Evolutionary conservation across 2,888 invertebrate species (phyloP).

Genomic region (Lycaena phlaeas): DNA sequence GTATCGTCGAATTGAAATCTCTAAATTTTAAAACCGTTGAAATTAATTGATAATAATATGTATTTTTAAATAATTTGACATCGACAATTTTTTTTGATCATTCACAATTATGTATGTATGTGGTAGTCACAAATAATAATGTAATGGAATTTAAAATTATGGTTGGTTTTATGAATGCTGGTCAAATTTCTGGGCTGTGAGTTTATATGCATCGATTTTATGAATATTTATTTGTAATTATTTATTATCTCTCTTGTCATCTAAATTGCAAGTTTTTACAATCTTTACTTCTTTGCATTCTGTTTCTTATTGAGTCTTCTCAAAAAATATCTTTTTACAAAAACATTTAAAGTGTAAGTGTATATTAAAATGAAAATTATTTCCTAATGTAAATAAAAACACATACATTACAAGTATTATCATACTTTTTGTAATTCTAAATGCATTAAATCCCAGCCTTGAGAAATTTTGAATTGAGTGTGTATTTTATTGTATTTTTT

Average conservation of each 20-base stretch:
- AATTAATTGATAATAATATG: too few relatives aligned
- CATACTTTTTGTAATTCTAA: not conserved
- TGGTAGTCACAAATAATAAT: not conserved
- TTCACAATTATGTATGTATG: too few relatives aligned
- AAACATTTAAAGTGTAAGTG: too few relatives aligned
- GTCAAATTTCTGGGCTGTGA: not conserved
- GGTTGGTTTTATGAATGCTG: not conserved
- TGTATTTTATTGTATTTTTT: not conserved
- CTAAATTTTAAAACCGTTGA: not conserved
- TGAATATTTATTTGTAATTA: too few relatives aligned
- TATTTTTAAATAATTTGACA: not conserved
- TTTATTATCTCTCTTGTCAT: too few relatives aligned
- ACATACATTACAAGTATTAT: not conserved
- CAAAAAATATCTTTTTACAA: too few relatives aligned
- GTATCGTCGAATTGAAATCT: not conserved
- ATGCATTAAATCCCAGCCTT: not conserved
- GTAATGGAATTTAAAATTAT: not conserved
- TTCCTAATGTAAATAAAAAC: too few relatives aligned
- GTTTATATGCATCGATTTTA: not conserved
- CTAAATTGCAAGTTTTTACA: too few relatives aligned
- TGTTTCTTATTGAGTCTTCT: too few relatives aligned
- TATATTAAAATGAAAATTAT: too few relatives aligned
- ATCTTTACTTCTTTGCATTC: too few relatives aligned
- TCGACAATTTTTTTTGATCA: not conserved
- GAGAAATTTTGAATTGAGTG: not conserved